Conservation (phyloP, 2,113 vertebrate species). For the Mustelus asterias region DNA sequence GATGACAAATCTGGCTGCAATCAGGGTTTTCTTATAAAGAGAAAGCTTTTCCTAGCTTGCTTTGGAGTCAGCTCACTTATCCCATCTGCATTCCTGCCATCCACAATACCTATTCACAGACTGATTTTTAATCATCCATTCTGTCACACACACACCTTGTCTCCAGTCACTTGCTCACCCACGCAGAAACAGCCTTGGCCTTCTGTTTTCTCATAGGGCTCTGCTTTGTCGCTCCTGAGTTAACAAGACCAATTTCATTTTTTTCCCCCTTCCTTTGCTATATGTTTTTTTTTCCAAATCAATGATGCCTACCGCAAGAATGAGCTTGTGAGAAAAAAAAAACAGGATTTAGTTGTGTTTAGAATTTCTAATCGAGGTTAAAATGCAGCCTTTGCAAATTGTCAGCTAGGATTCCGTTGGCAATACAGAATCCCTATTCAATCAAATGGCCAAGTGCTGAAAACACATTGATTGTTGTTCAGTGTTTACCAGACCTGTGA, state of each 20-base stretch:
- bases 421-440: background rate
- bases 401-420: background rate
- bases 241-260: background rate
- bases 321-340: background rate
- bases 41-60: background rate
- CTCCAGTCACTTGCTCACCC: background rate
- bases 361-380: background rate
- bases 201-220: background rate
- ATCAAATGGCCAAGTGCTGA: background rate
- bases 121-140: constrained; percentile 1
- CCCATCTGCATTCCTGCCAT: background rate
- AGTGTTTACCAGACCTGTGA: background rate
- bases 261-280: background rate
- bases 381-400: background rate
- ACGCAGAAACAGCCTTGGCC: background rate
- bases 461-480: background rate
- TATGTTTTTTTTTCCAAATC: background rate
- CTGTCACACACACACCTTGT: constrained; percentile 3
- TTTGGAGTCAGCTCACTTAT: background rate
- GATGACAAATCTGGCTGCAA: background rate
- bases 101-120: background rate
- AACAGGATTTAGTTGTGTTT: background rate
- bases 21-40: background rate
- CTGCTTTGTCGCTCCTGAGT: background rate
- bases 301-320: background rate